phyloP scores from a whole-genome alignment of 2,113 vertebrate genomes.

The Rana temporaria region DNA sequence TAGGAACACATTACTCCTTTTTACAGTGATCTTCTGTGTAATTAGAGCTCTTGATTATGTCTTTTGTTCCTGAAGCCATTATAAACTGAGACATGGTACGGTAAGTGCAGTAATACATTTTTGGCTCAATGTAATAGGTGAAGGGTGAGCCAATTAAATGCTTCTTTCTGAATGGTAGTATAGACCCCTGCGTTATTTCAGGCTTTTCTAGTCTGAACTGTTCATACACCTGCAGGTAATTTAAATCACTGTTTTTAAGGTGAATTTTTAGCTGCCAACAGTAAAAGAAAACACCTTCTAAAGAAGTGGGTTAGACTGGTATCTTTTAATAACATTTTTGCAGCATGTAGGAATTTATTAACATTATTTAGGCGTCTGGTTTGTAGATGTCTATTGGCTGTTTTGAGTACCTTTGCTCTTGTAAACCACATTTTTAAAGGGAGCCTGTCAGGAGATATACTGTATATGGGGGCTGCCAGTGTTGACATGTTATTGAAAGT shows the following conservation, averaged over 20 bases:
- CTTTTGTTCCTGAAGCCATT: slow-evolving; percentile 28
- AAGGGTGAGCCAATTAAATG: slow-evolving; percentile 12
- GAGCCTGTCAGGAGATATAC: no score
- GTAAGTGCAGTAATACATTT: slow-evolving; percentile 25
- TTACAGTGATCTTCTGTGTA: slow-evolving; percentile 31
- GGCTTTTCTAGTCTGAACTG: neutral
- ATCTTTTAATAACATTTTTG: no score
- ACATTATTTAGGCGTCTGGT: no score
- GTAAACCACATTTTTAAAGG: no score
- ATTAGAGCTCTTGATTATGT: slow-evolving; percentile 46
- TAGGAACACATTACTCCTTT: slow-evolving; percentile 15
- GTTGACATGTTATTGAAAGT: no score
- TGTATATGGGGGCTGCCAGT: no score
- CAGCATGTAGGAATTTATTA: no score
- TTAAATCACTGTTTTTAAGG: neutral
- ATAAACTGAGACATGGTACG: slow-evolving; percentile 34
- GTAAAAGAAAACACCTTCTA: no score
- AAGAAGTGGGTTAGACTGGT: no score
- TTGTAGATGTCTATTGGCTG: no score
- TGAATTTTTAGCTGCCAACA: no score
- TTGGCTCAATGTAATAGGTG: slow-evolving; percentile 2
- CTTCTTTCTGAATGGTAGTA: neutral
- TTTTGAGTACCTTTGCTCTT: no score
- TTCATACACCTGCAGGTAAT: neutral
- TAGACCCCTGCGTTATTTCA: neutral